Conservation (phyloP, 2,888 invertebrate genomes). For the Cerceris rybyensis region DNA sequence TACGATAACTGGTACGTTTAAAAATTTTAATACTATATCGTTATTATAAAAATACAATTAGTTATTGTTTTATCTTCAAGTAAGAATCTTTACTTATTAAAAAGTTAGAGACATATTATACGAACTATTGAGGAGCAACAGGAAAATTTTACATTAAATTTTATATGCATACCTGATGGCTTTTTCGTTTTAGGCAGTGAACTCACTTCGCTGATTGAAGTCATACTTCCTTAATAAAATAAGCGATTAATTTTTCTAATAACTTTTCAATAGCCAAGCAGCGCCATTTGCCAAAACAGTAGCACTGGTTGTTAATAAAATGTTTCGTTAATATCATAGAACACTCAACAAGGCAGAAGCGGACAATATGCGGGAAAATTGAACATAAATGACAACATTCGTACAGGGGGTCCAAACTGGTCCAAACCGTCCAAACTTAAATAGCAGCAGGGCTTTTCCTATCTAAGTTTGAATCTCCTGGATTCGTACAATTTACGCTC, state of each 20-base stretch:
- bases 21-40: background rate
- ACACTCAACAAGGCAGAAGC: background rate
- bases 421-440: too few relatives aligned
- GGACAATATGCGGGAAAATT: background rate
- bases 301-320: background rate
- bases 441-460: too few relatives aligned
- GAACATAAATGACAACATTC: background rate
- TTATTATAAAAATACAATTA: too few relatives aligned
- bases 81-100: background rate
- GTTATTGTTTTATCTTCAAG: too few relatives aligned
- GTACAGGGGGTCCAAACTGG: too few relatives aligned
- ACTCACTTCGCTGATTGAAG: constrained; percentile 71
- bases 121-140: background rate
- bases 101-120: background rate
- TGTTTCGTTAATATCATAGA: background rate
- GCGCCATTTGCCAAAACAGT: constrained; percentile 25
- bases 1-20: background rate
- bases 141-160: background rate
- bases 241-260: background rate
- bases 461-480: too few relatives aligned
- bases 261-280: constrained; percentile 17
- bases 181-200: constrained; percentile 77
- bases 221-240: constrained; percentile 60
- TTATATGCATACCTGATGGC: constrained; percentile 75
- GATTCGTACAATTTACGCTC: too few relatives aligned